Evolutionary conservation across 2,888 invertebrate species (phyloP).

Genomic region (Muschampia plurimacula): DNA sequence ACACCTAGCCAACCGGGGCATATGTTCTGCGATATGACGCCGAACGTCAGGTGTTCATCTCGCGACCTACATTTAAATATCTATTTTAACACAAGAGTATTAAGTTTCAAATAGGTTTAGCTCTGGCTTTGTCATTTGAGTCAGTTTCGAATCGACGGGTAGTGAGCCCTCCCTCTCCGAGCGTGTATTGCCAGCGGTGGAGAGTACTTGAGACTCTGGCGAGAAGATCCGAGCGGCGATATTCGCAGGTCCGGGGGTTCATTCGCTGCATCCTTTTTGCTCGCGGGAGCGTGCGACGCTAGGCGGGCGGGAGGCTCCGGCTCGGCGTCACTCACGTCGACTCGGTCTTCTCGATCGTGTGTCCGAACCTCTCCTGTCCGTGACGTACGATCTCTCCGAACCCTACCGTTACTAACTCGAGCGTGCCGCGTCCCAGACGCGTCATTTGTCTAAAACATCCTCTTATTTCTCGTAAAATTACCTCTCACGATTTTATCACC

Average conservation of each 20-base stretch:
- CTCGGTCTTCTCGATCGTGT: conserved; percentile 79
- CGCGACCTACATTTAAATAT: conserved; percentile 57
- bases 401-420: conserved; percentile 75
- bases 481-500: conserved; percentile 39
- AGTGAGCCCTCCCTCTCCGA: conserved; percentile 78
- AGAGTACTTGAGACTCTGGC: conserved; percentile 81
- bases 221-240: conserved; percentile 76
- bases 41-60: conserved; percentile 85
- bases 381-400: conserved; percentile 78
- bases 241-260: conserved; percentile 71
- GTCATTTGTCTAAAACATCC: conserved; percentile 52
- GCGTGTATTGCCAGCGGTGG: conserved; percentile 67
- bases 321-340: conserved; percentile 81
- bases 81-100: conserved; percentile 56
- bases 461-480: conserved; percentile 36
- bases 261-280: conserved; percentile 82
- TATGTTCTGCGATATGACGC: conserved; percentile 83
- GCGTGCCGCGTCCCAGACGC: conserved; percentile 63
- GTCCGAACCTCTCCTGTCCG: conserved; percentile 82
- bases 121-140: conserved; percentile 53
- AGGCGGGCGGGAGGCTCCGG: conserved; percentile 77
- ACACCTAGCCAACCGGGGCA: conserved; percentile 84
- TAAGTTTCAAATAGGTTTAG: conserved; percentile 59
- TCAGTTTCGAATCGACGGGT: conserved; percentile 55
- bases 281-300: conserved; percentile 67